Conservation (phyloP, 1,140 invertebrate species). For the Wasmannia auropunctata region DNA sequence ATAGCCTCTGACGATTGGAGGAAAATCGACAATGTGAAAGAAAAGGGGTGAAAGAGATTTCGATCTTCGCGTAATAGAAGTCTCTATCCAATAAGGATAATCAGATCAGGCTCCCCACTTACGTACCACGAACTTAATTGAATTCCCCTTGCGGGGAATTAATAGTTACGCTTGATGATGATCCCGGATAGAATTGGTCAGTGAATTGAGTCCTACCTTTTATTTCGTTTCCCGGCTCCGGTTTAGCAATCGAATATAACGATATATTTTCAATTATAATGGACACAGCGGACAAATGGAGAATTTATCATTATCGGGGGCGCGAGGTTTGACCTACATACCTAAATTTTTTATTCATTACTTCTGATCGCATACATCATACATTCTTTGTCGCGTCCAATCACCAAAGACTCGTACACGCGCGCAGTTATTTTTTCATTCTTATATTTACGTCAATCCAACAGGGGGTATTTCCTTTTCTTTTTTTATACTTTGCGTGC, state of each 20-base stretch:
- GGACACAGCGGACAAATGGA: neutral
- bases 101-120: constrained; percentile 49
- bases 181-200: constrained; percentile 32
- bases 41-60: constrained; percentile 44
- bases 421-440: constrained; percentile 42
- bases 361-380: constrained; percentile 26
- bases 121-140: constrained; percentile 47
- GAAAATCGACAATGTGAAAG: constrained; percentile 44
- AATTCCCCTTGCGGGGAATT: constrained; percentile 50
- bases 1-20: constrained; percentile 6
- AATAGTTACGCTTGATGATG: constrained; percentile 56
- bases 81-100: constrained; percentile 57
- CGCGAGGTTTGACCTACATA: constrained; percentile 11
- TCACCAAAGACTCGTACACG: constrained; percentile 44
- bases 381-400: constrained; percentile 27
- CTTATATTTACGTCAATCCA: constrained; percentile 41
- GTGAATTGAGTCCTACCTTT: constrained; percentile 24
- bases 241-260: constrained; percentile 24
- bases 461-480: neutral
- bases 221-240: neutral
- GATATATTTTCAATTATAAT: constrained; percentile 35
- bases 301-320: constrained; percentile 19
- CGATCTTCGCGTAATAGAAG: constrained; percentile 55
- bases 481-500: constrained; percentile 28
- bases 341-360: constrained; percentile 42